These are phyloP conservation scores for Syrrhaptes paradoxus DNA, from an alignment of 2,113 vertebrate species.

Conservation along the genomic window DNA sequence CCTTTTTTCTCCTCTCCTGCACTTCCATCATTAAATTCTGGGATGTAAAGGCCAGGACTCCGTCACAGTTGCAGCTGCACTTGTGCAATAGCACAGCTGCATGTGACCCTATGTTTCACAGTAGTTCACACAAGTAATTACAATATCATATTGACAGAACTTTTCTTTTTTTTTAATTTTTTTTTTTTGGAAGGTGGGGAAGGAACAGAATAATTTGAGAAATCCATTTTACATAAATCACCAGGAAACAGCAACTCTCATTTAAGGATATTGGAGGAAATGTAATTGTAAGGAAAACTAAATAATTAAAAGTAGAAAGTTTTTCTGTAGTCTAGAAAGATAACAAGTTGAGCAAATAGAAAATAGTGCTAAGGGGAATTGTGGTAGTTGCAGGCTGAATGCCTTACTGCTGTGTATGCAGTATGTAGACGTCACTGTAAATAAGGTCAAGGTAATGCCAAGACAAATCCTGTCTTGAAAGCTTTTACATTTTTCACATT, in stretches of 20 bases:
- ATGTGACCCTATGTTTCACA: background rate
- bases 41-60: background rate
- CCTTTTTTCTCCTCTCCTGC: background rate
- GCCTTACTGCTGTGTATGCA: background rate
- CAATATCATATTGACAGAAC: background rate
- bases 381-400: background rate
- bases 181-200: background rate
- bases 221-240: background rate
- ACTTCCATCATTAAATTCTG: background rate
- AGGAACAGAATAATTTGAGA: background rate
- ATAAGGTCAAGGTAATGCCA: background rate
- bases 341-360: background rate
- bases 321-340: slow-evolving; percentile 1
- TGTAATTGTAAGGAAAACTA: slow-evolving; percentile 5
- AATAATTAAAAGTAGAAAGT: slow-evolving; percentile 1
- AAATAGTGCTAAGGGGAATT: background rate
- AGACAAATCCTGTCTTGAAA: slow-evolving; percentile 23
- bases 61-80: background rate
- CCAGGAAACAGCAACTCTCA: background rate
- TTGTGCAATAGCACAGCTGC: background rate
- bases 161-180: background rate
- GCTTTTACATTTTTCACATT: slow-evolving; percentile 2
- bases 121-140: background rate
- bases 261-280: background rate
- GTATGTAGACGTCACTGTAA: background rate